Conservation (phyloP, 2,113 vertebrate species). For the Oxyura jamaicensis region DNA sequence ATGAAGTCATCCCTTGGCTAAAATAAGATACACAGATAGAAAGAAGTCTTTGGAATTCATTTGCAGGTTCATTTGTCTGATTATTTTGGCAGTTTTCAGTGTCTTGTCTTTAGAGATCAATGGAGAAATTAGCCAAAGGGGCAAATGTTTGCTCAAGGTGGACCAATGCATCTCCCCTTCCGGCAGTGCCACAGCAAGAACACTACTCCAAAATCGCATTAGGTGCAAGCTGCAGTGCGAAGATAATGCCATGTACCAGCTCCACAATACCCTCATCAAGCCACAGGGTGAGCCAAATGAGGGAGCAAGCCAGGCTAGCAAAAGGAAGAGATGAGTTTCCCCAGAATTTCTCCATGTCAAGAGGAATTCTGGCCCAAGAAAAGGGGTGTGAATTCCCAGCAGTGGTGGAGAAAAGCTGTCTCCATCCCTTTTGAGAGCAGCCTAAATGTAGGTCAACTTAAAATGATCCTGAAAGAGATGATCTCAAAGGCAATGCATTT, state of each 20-base stretch:
- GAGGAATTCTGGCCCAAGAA: background rate
- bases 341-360: rapidly evolving
- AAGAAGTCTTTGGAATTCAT: background rate
- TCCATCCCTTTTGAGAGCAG: background rate
- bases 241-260: background rate
- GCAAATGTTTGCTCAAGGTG: background rate
- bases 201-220: rapidly evolving
- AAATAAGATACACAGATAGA: background rate
- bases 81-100: background rate
- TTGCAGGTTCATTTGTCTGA: background rate
- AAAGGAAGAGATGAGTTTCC: background rate
- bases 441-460: rapidly evolving
- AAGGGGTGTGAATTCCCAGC: rapidly evolving
- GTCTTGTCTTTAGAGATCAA: background rate
- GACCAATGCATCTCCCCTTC: background rate
- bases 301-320: rapidly evolving
- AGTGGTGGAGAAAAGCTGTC: background rate
- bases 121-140: background rate
- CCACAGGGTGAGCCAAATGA: rapidly evolving
- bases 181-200: background rate
- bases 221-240: background rate
- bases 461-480: background rate
- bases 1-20: background rate
- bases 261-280: rapidly evolving
- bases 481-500: background rate